Evolutionary conservation across 2,113 vertebrate genomes (phyloP), one percentile per base, ranked within the genome.

Genomic region (Oryzias melastigma): DNA sequence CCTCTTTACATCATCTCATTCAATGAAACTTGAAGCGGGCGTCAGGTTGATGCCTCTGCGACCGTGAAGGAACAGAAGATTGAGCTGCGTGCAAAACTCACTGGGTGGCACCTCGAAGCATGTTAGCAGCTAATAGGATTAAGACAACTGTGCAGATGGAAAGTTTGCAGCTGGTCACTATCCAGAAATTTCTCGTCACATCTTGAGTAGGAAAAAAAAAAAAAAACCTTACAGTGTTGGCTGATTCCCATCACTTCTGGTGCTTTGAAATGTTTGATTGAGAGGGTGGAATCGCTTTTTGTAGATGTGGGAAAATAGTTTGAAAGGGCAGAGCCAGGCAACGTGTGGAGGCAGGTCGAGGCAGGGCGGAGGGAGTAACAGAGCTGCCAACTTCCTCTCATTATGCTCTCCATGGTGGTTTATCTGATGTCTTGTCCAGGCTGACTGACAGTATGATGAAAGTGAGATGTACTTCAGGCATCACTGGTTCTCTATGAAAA

Each of bases 281-380:
- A 65, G 47, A 52, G 68, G 70, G 62, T 46, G 65, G 62, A 67
- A 40, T 48, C 86, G 84, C 86, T 92, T 93, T 91, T 24, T 35
- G 88, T 87, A 91, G 91, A 53, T 93, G 94, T 94, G 94, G 92
- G 94, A 93, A 94, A 93, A 92, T 80, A 81, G 48, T 52, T 57
- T 46, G 46, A 6, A 13, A 73, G 52, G 25, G 22, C 53, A 58
- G 53, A 63, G 91, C 68, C 87, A 78, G 85, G 45, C 57, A 85
- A 84, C 92, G 91, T 90, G 93, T 81, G 3, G 0, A 83, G 90
- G 83, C 93, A 90, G 62, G 88, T 58, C 25, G 45, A 12, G 71
- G 14, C 14, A 7, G 56, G n/a, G 27, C 29, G 44, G 46, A 14
- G 54, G 58, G 41, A 55, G 16, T 43, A 0, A 18, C 14, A 19